Evolutionary conservation across 2,113 vertebrate species (phyloP).

Genomic region (Leucosticte australis): DNA sequence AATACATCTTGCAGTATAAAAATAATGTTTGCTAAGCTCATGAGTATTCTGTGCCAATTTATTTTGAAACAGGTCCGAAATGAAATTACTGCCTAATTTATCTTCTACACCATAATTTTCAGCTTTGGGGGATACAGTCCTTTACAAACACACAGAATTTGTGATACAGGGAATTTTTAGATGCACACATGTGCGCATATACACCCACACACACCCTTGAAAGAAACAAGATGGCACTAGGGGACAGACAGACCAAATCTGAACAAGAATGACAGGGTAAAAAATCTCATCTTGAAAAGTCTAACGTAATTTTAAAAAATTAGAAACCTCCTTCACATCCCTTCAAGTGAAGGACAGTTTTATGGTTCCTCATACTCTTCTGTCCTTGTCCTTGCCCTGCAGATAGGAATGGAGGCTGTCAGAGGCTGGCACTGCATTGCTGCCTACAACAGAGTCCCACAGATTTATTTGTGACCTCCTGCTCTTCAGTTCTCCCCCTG

Average conservation of each 20-base stretch:
- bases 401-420: background rate
- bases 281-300: background rate
- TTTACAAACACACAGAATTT: background rate
- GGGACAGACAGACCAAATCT: background rate
- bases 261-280: background rate
- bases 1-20: background rate
- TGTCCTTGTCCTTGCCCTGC: background rate
- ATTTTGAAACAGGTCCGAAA: background rate
- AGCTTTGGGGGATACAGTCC: background rate
- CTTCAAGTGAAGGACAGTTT: background rate
- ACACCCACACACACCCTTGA: rapidly evolving
- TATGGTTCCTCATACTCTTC: background rate
- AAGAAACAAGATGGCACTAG: background rate
- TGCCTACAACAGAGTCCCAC: background rate
- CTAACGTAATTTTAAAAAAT: rapidly evolving
- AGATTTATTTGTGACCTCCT: background rate
- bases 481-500: background rate
- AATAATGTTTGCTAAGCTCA: background rate
- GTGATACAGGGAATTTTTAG: background rate
- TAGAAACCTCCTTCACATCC: background rate
- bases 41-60: background rate
- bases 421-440: background rate
- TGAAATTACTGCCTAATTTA: background rate
- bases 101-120: background rate
- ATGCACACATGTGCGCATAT: rapidly evolving